These are phyloP conservation scores for Caenorhabditis sinica DNA, from an alignment of 2,888 invertebrate species.

Conservation along the genomic window DNA sequence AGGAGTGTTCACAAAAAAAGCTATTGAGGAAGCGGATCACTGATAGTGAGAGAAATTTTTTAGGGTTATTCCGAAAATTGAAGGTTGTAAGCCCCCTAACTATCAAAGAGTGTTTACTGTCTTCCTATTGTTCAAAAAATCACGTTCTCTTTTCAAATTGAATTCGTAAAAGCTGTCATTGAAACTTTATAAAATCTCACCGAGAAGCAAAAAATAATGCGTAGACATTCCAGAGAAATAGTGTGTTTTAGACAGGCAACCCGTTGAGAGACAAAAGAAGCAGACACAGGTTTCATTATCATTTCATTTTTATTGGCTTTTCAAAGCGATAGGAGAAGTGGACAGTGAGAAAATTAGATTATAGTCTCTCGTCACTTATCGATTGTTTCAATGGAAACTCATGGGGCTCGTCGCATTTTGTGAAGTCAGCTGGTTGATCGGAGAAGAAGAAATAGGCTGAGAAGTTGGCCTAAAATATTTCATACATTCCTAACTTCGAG, in stretches of 20 bases:
- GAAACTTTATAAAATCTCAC: slow-evolving; percentile 30
- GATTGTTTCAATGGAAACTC: slow-evolving; percentile 33
- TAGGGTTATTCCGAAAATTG: too few species aligned
- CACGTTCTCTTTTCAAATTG: neutral
- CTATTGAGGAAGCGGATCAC: neutral
- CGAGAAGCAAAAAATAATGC: slow-evolving; percentile 30
- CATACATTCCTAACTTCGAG: neutral
- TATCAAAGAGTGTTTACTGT: too few species aligned
- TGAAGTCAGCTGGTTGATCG: slow-evolving; percentile 46
- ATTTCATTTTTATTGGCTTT: slow-evolving; percentile 13
- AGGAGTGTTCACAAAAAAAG: neutral
- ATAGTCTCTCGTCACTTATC: slow-evolving; percentile 11
- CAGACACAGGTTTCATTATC: slow-evolving; percentile 24
- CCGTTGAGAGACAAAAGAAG: slow-evolving; percentile 27
- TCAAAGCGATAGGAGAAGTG: slow-evolving; percentile 22
- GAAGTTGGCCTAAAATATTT: slow-evolving; percentile 38
- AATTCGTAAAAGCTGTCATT: slow-evolving; percentile 3
- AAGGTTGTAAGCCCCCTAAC: too few species aligned
- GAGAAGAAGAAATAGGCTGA: slow-evolving; percentile 59
- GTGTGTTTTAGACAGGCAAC: slow-evolving; percentile 19
- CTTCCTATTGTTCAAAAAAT: too few species aligned
- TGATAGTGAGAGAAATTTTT: too few species aligned
- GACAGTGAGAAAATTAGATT: slow-evolving; percentile 7
- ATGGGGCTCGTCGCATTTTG: slow-evolving; percentile 25
- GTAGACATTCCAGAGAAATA: slow-evolving; percentile 8